A percentile compares a stretch with the other conserved stretches of the same genome.
phyloP scores from a whole-genome alignment of 2,888 invertebrate genomes.

The Galerucella nymphaeae region DNA sequence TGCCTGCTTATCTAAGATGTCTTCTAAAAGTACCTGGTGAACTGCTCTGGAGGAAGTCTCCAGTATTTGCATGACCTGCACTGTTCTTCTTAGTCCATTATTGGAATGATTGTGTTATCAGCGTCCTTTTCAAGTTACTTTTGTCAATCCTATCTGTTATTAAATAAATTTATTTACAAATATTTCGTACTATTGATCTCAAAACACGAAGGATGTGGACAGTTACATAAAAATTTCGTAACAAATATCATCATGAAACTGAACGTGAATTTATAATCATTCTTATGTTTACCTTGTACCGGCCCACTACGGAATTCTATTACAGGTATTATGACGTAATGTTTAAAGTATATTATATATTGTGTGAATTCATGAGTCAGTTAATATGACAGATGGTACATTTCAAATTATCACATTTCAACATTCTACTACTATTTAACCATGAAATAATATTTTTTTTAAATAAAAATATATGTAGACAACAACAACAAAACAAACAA shows the following conservation, averaged over 20 bases:
- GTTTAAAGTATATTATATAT: slow-evolving; percentile 1
- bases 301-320: slow-evolving; percentile 14
- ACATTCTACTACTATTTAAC: neutral
- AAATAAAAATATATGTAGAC: too few relatives aligned
- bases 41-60: too few relatives aligned
- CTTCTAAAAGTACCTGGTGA: too few relatives aligned
- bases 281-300: slow-evolving; percentile 18
- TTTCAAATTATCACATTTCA: slow-evolving; percentile 8
- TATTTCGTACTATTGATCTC: neutral
- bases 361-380: slow-evolving; percentile 9
- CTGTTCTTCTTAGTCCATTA: too few relatives aligned
- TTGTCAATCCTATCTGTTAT: too few relatives aligned
- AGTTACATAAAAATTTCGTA: neutral
- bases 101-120: too few relatives aligned
- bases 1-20: too few relatives aligned
- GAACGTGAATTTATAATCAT: slow-evolving; percentile 5
- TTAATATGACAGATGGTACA: slow-evolving; percentile 9
- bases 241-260: neutral
- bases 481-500: too few relatives aligned
- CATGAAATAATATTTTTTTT: too few relatives aligned
- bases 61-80: too few relatives aligned
- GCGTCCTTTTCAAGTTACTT: too few relatives aligned
- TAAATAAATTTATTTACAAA: too few relatives aligned
- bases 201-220: neutral
- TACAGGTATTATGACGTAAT: slow-evolving; percentile 19